Evolutionary conservation across 2,888 invertebrate genomes (phyloP).

Genomic region (Protophormia terraenovae): DNA sequence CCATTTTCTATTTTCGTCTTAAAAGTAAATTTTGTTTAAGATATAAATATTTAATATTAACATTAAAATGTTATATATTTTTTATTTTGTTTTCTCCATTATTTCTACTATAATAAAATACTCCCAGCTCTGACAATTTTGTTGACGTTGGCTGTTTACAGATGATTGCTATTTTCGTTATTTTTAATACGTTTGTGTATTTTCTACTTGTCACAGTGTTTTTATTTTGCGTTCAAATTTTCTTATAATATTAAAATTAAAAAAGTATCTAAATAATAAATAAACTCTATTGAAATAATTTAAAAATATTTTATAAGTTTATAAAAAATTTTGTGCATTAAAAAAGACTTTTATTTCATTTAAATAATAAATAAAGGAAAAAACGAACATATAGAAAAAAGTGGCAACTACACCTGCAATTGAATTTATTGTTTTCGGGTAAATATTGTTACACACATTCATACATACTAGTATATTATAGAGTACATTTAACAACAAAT

Average conservation of each 20-base stretch:
- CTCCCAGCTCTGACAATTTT: conserved; percentile 55
- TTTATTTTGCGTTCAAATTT: conserved; percentile 45
- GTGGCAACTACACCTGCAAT: conserved; percentile 41
- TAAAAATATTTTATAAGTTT: conserved; percentile 4
- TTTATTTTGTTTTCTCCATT: too few relatives aligned
- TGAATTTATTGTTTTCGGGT: conserved; percentile 15
- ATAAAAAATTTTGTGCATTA: background rate
- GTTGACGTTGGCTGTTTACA: conserved; percentile 67
- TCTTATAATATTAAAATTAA: conserved; percentile 12
- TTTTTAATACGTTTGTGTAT: conserved; percentile 60
- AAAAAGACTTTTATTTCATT: conserved; percentile 8
- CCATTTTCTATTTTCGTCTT: too few relatives aligned
- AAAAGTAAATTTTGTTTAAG: too few relatives aligned
- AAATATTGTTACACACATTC: conserved; percentile 18
- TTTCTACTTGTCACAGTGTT: conserved; percentile 63
- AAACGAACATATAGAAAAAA: conserved; percentile 2
- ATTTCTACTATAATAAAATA: background rate
- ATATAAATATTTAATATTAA: too few relatives aligned
- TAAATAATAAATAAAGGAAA: conserved; percentile 6
- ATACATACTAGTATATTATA: too few relatives aligned
- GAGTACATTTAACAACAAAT: background rate
- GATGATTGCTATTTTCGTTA: conserved; percentile 59
- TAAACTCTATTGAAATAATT: background rate
- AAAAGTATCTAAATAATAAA: background rate
- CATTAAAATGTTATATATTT: too few relatives aligned